Evolutionary conservation across 2,113 vertebrate species (phyloP).

Genomic region (Bujurquina vittata): DNA sequence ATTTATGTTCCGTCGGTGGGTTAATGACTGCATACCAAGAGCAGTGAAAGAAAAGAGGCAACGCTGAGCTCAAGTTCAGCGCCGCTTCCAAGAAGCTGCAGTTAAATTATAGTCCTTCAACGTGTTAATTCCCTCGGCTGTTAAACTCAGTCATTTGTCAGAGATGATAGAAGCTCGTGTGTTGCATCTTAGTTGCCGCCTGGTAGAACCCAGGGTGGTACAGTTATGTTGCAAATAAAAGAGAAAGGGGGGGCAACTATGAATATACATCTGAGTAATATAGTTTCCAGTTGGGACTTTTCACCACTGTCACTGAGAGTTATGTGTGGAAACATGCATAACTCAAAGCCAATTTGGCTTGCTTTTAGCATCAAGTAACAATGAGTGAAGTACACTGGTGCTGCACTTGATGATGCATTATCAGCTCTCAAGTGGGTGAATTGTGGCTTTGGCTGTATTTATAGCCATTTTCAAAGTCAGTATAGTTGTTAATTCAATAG

Average conservation of each 20-base stretch:
- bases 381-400: constrained; percentile 62
- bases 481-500: constrained; percentile 44
- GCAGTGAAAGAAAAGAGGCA: constrained; percentile 33
- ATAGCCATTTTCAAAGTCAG: constrained; percentile 44
- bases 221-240: constrained; percentile 44
- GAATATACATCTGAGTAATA: constrained; percentile 55
- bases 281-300: constrained; percentile 47
- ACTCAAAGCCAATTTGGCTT: constrained; percentile 65
- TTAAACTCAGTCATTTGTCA: constrained; percentile 53
- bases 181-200: background rate
- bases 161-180: constrained; percentile 1
- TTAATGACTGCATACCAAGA: constrained; percentile 51
- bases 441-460: constrained; percentile 61
- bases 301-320: constrained; percentile 41
- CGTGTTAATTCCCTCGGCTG: constrained; percentile 49
- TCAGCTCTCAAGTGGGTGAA: constrained; percentile 67
- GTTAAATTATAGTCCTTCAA: constrained; percentile 63
- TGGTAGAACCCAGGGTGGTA: background rate
- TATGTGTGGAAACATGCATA: constrained; percentile 63
- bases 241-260: background rate
- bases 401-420: constrained; percentile 74
- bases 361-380: constrained; percentile 68
- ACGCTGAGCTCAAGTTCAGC: constrained; percentile 39
- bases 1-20: constrained; percentile 60
- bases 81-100: constrained; percentile 55